Conservation (phyloP, 2,113 vertebrate species). For the Hyaena hyaena region DNA sequence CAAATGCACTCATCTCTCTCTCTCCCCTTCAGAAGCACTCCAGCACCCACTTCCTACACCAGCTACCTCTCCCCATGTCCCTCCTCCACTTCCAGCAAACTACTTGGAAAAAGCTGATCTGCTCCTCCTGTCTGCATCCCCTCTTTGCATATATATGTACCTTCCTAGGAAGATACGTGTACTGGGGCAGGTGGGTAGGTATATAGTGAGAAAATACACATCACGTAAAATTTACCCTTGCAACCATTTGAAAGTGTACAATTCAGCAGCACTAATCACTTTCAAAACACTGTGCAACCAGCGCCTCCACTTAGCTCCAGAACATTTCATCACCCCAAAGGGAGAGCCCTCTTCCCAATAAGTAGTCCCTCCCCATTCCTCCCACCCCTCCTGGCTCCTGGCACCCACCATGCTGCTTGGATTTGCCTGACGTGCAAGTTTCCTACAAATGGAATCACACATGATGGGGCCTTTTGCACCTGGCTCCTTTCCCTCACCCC, state of each 20-base stretch:
- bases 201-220: background rate
- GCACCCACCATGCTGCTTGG: background rate
- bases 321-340: background rate
- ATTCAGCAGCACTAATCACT: background rate
- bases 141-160: background rate
- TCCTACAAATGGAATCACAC: background rate
- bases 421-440: background rate
- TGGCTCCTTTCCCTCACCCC: background rate
- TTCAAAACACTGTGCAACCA: background rate
- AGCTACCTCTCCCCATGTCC: background rate
- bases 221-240: background rate
- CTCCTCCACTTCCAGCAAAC: background rate
- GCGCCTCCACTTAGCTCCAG: background rate
- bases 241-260: background rate
- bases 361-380: background rate
- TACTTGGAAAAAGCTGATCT: background rate
- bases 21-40: background rate
- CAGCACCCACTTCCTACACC: background rate
- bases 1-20: background rate
- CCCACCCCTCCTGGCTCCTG: background rate
- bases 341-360: background rate
- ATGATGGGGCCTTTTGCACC: accelerated
- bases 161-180: too few species aligned
- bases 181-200: accelerated
- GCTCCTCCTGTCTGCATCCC: background rate